Base-by-base conservation (phyloP, 2,113 vertebrate species). In the Larimichthys polyactis region DNA sequence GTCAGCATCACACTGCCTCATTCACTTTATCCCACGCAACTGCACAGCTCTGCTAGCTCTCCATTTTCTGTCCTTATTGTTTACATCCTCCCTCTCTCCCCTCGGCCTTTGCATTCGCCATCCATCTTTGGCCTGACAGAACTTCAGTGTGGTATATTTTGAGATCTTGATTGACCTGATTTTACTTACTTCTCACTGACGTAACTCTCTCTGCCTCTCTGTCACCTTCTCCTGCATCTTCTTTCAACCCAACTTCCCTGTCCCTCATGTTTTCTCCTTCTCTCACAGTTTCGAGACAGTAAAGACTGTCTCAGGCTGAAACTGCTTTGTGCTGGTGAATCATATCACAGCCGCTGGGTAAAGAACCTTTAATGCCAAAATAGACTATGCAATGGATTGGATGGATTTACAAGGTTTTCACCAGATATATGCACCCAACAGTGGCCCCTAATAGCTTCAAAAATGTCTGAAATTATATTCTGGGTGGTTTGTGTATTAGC, bases 271-370 rank as follows among this genome's bases (percentile, higher is more conserved):
- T 82, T 69, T 67, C 54, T 27, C 48, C 60, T 67, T 60, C 19
- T 57, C 9, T 63, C n/a, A 19, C 58, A 40, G 48, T 32, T 60
- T 19, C 43, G 36, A 64, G 20, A 67, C 68, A 29, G 36, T 65
- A 62, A 66, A n/a, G 71, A 64, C 67, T 69, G 52, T 71, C 49
- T 49, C 67, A 54, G 62, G n/a, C 54, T 63, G n/a, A 64, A 57
- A 68, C 43, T 49, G 36, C 14, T 63, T 83, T 51, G 32, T 58
- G 20, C 40, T 36, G 27, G 16, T 90, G 52, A 88, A 87, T 83
- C 77, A 57, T 66, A 60, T 71, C 58, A 59, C 73, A 81, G 66
- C 54, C 78, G 69, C 16, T 84, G 49, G 40, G 51, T 27, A 0
- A 83, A 71, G 6, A 55, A 62, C 20, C 27, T 67, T 67, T 19